These are phyloP conservation scores for Oreochromis grahami DNA, from an alignment of 2,797 vertebrate genomes.

Conservation along the genomic window DNA sequence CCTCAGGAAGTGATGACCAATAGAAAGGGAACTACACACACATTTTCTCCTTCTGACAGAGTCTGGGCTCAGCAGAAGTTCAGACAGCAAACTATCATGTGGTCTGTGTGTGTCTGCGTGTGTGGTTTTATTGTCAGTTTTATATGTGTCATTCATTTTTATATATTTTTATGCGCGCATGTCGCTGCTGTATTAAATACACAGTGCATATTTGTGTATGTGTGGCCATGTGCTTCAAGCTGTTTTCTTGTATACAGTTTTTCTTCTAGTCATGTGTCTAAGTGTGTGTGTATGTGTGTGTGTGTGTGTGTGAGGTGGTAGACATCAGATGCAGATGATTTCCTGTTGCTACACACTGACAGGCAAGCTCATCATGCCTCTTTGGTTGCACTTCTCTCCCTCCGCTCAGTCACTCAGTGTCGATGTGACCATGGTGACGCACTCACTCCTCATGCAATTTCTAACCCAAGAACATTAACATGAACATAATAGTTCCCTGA, in stretches of 20 bases:
- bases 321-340: conserved; percentile 76
- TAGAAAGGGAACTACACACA: conserved; percentile 74
- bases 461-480: neutral
- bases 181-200: neutral
- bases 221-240: neutral
- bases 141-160: conserved; percentile 1
- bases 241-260: neutral
- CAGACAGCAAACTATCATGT: conserved; percentile 79
- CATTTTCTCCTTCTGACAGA: conserved; percentile 56
- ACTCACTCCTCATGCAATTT: conserved; percentile 20
- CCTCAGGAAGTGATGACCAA: conserved; percentile 71
- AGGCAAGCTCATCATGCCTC: conserved; percentile 60
- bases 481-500: neutral
- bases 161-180: neutral
- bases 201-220: neutral
- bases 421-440: conserved; percentile 32
- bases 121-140: neutral
- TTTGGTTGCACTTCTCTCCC: conserved; percentile 78
- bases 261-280: neutral
- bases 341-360: conserved; percentile 75
- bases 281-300: neutral
- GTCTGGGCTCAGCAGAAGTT: conserved; percentile 73
- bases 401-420: conserved; percentile 36
- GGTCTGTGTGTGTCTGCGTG: conserved; percentile 38
- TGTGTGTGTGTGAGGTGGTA: conserved; percentile 56